Percentiles rank a stretch among this genome's conserved stretches.
These are phyloP conservation scores for Boulengeromyrus knoepffleri DNA, from an alignment of 2,113 vertebrate genomes.

Conservation along the genomic window DNA sequence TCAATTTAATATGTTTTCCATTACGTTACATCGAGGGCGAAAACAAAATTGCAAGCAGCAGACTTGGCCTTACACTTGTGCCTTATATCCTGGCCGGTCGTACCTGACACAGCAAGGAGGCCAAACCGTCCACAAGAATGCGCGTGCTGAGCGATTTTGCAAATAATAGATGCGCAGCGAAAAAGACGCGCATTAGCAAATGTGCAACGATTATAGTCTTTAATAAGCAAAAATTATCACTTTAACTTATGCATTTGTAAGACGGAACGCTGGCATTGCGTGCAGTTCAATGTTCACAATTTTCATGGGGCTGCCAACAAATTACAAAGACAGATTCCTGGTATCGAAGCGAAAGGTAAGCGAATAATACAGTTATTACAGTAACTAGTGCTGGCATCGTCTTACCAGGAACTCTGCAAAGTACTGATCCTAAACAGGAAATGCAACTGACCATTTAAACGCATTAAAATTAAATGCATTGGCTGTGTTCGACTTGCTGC, in stretches of 20 bases:
- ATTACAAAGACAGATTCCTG: neutral
- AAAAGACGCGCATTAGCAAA: neutral
- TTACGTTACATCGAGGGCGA: constrained; percentile 28
- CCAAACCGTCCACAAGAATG: constrained; percentile 37
- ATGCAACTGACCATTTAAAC: constrained; percentile 76
- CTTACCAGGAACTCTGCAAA: constrained; percentile 80
- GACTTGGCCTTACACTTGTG: constrained; percentile 17
- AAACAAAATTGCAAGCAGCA: constrained; percentile 20
- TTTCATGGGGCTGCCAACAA: neutral
- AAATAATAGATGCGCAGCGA: neutral
- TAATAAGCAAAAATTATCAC: neutral
- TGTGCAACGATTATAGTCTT: neutral
- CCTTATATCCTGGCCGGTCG: constrained; percentile 21
- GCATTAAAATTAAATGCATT: constrained; percentile 77
- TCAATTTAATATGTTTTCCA: constrained; percentile 32
- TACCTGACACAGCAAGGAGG: constrained; percentile 36
- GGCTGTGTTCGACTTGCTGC: constrained; percentile 60
- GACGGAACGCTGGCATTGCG: neutral
- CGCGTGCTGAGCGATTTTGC: neutral
- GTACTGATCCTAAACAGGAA: constrained; percentile 82
- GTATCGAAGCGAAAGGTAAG: constrained; percentile 60
- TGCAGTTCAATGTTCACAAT: neutral
- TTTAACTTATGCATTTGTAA: neutral
- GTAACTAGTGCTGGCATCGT: constrained; percentile 65
- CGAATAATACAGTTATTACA: constrained; percentile 64